phyloP scores from a whole-genome alignment of 1,140 invertebrate species.

The Cydia pomonella region DNA sequence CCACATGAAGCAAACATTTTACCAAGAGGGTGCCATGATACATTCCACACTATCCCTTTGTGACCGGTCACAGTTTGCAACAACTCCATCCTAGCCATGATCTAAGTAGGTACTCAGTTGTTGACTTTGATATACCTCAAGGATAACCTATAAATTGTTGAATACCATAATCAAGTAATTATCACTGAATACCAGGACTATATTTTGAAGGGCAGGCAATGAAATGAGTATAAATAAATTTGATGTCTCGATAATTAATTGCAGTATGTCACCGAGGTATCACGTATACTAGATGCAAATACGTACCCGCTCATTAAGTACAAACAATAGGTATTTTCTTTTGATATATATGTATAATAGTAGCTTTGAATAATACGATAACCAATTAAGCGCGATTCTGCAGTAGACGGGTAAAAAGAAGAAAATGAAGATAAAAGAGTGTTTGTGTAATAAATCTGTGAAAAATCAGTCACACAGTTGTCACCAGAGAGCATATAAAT shows the following conservation, averaged over 20 bases:
- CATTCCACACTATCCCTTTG: slow-evolving; percentile 96
- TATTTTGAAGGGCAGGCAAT: neutral
- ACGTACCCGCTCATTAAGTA: neutral
- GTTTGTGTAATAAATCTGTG: neutral
- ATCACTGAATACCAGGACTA: neutral
- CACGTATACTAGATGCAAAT: neutral
- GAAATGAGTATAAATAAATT: neutral
- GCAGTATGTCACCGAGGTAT: neutral
- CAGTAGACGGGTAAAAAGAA: neutral
- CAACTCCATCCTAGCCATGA: slow-evolving; percentile 81
- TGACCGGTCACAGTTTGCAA: slow-evolving; percentile 90
- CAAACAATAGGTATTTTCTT: neutral
- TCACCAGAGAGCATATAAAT: too few relatives aligned
- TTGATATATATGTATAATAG: neutral
- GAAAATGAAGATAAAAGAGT: neutral
- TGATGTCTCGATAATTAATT: neutral
- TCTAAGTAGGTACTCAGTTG: slow-evolving; percentile 33
- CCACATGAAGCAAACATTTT: slow-evolving; percentile 89
- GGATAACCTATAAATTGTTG: slow-evolving; percentile 24
- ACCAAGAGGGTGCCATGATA: slow-evolving; percentile 96
- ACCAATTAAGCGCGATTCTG: too few relatives aligned
- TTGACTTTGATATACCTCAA: slow-evolving; percentile 36
- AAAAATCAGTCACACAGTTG: neutral
- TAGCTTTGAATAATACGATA: too few relatives aligned
- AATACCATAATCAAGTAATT: neutral